phyloP scores from a whole-genome alignment of 2,888 invertebrate genomes.

The Achlya flavicornis region DNA sequence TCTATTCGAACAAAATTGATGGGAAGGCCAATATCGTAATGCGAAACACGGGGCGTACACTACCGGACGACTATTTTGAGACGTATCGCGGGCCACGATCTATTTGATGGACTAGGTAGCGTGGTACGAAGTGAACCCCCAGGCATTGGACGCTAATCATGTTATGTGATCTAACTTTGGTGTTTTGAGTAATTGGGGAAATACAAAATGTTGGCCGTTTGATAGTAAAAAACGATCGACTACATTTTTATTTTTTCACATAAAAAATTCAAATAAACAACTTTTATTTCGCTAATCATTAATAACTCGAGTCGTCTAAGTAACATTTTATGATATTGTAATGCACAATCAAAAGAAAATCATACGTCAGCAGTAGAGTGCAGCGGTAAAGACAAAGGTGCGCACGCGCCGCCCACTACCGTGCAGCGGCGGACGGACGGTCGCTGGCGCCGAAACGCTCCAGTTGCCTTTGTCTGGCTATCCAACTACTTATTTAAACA shows the following conservation, averaged over 20 bases:
- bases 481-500: conserved; percentile 36
- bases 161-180: conserved; percentile 60
- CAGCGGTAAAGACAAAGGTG: conserved; percentile 56
- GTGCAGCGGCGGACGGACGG: conserved; percentile 24
- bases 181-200: conserved; percentile 59
- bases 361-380: conserved; percentile 39
- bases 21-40: conserved; percentile 75
- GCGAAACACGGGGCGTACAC: conserved; percentile 57
- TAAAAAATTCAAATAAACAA: too few species aligned
- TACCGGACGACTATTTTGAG: conserved; percentile 64
- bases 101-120: conserved; percentile 75
- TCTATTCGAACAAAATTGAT: conserved; percentile 67
- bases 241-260: too few species aligned
- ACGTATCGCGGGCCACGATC: conserved; percentile 70
- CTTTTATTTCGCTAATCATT: too few species aligned
- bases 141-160: conserved; percentile 63
- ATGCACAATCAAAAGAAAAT: not conserved
- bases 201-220: conserved; percentile 35
- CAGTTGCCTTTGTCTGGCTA: conserved; percentile 62
- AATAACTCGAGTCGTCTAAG: too few species aligned
- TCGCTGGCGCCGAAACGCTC: conserved; percentile 76
- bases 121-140: conserved; percentile 50
- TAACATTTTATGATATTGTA: too few species aligned
- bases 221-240: not conserved
- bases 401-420: conserved; percentile 50